phyloP scores from a whole-genome alignment of 2,113 vertebrate genomes.

The Malaclemys terrapin region DNA sequence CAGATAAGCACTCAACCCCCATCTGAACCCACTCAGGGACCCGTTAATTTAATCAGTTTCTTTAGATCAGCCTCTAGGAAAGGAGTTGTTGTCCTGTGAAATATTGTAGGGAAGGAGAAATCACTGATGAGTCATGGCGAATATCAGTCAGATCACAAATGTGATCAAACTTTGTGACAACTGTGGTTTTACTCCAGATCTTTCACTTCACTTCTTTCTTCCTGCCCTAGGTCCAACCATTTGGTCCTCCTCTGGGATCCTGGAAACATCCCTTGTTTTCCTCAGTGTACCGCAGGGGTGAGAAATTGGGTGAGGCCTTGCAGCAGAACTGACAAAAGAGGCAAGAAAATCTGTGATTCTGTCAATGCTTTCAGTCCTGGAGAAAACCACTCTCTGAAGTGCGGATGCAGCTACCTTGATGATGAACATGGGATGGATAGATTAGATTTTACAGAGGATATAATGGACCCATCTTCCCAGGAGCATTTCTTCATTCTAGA shows the following conservation, averaged over 20 bases:
- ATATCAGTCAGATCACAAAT: neutral
- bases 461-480: neutral
- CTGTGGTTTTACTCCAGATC: neutral
- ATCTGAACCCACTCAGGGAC: neutral
- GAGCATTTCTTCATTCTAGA: neutral
- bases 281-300: fast-evolving
- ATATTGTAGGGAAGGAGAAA: neutral
- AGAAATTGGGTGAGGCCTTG: neutral
- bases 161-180: neutral
- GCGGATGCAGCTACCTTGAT: neutral
- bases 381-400: neutral
- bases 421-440: neutral
- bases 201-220: neutral
- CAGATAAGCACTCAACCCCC: neutral
- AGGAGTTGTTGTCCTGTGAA: neutral
- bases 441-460: neutral
- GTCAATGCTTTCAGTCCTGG: neutral
- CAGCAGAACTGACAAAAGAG: neutral
- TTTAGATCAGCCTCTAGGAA: neutral
- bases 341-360: neutral
- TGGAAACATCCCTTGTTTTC: neutral
- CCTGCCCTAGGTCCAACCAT: too few relatives aligned
- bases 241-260: neutral
- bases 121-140: too few relatives aligned
- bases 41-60: neutral